phyloP scores from a whole-genome alignment of 2,888 invertebrate genomes.

The Brassicogethes aeneus region DNA sequence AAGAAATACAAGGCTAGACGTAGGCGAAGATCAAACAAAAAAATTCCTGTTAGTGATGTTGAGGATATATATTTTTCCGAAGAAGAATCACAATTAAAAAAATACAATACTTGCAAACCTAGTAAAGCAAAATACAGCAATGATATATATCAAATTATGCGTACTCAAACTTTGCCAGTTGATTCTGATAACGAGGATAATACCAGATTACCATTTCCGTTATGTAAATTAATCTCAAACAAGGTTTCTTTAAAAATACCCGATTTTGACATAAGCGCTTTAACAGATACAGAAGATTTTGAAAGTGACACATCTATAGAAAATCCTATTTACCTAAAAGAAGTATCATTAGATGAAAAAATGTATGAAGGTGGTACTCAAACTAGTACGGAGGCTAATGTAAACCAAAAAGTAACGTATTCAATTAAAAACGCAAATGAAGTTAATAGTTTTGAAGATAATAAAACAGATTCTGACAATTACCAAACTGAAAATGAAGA shows the following conservation, averaged over 20 bases:
- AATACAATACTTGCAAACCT: slow-evolving; percentile 7
- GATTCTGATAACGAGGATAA: slow-evolving; percentile 27
- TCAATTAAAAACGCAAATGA: too few species aligned
- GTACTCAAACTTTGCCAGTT: slow-evolving; percentile 9
- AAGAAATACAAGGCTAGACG: slow-evolving; percentile 20
- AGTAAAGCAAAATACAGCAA: neutral
- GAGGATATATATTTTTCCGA: slow-evolving; percentile 31
- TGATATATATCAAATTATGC: neutral
- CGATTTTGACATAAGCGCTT: slow-evolving; percentile 23
- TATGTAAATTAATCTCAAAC: slow-evolving; percentile 21
- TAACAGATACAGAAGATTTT: slow-evolving; percentile 38
- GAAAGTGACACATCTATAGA: slow-evolving; percentile 36
- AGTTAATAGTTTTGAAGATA: slow-evolving; percentile 6
- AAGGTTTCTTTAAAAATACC: slow-evolving; percentile 21
- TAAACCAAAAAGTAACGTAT: neutral
- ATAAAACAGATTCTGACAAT: neutral
- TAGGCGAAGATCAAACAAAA: slow-evolving; percentile 18
- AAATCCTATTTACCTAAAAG: too few species aligned
- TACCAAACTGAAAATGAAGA: neutral
- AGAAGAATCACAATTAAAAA: slow-evolving; percentile 17
- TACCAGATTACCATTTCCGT: slow-evolving; percentile 18
- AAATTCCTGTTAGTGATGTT: slow-evolving; percentile 26
- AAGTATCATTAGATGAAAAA: slow-evolving; percentile 8
- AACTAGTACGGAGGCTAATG: neutral
- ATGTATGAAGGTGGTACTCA: slow-evolving; percentile 8